Conservation (phyloP, 2,113 vertebrate genomes). For the Coreoperca whiteheadi region DNA sequence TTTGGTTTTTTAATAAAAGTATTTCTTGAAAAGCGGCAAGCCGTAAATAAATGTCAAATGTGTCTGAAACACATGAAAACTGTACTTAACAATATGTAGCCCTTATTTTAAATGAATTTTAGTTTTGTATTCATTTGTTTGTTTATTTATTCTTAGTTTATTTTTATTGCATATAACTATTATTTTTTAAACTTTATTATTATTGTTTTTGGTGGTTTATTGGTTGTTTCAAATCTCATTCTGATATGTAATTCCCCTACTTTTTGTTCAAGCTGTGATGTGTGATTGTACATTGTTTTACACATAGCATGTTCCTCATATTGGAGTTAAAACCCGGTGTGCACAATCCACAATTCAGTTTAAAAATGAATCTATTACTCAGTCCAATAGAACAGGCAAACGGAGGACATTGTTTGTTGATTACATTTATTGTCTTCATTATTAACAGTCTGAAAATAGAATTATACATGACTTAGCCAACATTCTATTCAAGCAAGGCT, state of each 20-base stretch:
- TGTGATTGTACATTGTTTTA: background rate
- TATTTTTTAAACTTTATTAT: background rate
- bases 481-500: slow-evolving; percentile 81
- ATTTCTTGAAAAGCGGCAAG: background rate
- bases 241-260: background rate
- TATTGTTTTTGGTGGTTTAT: background rate
- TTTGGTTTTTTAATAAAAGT: background rate
- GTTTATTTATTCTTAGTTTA: background rate
- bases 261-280: background rate
- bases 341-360: background rate
- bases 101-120: background rate
- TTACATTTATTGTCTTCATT: slow-evolving; percentile 80
- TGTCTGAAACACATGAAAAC: background rate
- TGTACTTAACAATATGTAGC: background rate
- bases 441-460: slow-evolving; percentile 80
- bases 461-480: slow-evolving; percentile 71
- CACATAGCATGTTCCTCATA: background rate
- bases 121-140: no score
- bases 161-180: background rate
- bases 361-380: background rate
- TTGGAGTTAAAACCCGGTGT: background rate
- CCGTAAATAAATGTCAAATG: background rate
- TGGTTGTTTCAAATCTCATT: background rate
- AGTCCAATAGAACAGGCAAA: background rate
- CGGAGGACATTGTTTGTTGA: slow-evolving; percentile 9